phyloP scores from a whole-genome alignment of 2,797 vertebrate genomes.

The Carduelis carduelis region DNA sequence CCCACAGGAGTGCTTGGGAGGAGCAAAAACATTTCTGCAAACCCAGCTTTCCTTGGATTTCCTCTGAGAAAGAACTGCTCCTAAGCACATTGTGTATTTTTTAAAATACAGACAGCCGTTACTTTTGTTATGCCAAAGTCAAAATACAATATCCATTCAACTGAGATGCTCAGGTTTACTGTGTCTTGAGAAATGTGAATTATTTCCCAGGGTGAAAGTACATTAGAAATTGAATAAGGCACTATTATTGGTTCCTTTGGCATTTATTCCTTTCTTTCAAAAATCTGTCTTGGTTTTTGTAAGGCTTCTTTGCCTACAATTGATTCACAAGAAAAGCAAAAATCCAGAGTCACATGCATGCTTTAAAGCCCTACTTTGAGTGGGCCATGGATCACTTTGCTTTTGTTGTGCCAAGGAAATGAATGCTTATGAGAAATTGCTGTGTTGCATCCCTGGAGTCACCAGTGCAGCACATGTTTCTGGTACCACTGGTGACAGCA shows the following conservation, averaged over 20 bases:
- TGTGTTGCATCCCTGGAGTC: not conserved
- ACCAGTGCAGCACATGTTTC: not conserved
- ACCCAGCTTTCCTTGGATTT: not conserved
- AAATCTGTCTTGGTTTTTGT: not conserved
- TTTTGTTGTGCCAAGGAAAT: not conserved
- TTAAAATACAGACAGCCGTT: fast-evolving
- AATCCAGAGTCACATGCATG: not conserved
- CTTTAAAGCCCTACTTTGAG: not conserved
- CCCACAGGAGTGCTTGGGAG: not conserved
- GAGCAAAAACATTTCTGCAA: not conserved
- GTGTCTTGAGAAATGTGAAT: not conserved
- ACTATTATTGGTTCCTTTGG: not conserved
- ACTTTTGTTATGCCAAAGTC: not conserved
- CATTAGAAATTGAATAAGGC: not conserved
- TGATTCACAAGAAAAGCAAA: not conserved
- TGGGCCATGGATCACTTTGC: not conserved
- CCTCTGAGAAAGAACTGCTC: not conserved
- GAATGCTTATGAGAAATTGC: not conserved
- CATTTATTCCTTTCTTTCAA: not conserved
- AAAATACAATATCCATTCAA: not conserved
- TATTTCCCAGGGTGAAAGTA: not conserved
- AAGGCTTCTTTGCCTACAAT: not conserved
- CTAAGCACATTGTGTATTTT: not conserved
- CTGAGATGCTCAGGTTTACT: not conserved
- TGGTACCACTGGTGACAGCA: not conserved